Conservation (phyloP, 1,140 invertebrate genomes). For the Ylistrum balloti region DNA sequence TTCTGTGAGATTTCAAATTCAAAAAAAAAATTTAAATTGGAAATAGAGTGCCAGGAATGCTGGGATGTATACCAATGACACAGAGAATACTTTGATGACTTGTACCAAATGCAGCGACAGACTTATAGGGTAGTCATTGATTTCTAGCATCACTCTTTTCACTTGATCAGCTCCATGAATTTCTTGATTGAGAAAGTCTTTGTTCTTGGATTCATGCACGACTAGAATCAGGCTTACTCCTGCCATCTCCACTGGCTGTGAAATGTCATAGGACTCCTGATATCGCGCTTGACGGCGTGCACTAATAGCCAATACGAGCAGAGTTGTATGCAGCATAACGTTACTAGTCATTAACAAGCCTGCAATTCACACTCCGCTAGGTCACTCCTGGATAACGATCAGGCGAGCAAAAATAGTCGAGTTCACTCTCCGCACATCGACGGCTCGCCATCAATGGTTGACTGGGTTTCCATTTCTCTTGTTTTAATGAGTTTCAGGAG, state of each 20-base stretch:
- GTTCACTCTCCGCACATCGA: constrained; percentile 20
- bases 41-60: background rate
- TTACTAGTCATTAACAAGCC: constrained; percentile 20
- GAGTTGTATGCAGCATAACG: constrained; percentile 21
- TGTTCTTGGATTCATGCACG: constrained; percentile 37
- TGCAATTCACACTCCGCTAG: background rate
- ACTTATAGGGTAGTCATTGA: background rate
- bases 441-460: background rate
- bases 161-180: constrained; percentile 33
- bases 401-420: constrained; percentile 14
- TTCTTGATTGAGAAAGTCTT: constrained; percentile 34
- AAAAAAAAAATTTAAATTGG: background rate
- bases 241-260: background rate
- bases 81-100: background rate
- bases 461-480: constrained; percentile 33
- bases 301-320: constrained; percentile 11
- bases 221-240: background rate
- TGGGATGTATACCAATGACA: background rate
- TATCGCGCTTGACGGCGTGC: constrained; percentile 16
- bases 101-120: background rate
- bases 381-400: constrained; percentile 37
- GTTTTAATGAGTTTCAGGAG: constrained; percentile 27
- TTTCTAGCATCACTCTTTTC: background rate
- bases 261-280: constrained; percentile 33
- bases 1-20: background rate